Base-by-base conservation (phyloP, 2,797 vertebrate genomes). In the Enteromius argenteus region DNA sequence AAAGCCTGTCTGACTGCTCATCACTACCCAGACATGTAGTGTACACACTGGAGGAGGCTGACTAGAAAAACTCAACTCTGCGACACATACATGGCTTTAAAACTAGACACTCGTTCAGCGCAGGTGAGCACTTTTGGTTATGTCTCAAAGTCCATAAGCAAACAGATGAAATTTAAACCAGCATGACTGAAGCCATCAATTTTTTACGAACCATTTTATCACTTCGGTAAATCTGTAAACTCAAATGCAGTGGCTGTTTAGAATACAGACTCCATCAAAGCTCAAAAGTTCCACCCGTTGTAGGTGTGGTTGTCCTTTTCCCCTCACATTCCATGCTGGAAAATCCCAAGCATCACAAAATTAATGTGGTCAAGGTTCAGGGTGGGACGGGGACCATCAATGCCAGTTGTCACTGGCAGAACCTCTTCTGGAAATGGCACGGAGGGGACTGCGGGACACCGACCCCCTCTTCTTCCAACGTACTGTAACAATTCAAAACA, bases 401-500 rank as follows among this genome's bases (percentile, higher is more conserved):
- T 92, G 93, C 92, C 93, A 95, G 89, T 87, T 91, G 89, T 95
- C 93, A 0, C 93, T 93, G 73, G 86, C 74, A 1, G 95, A 96
- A 3, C 94, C 93, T 87, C 92, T 89, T 32, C 94, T 93, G 81
- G 91, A 91, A 88, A 95, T 94, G 87, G 88, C 85, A 84, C 92
- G 91, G 44, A 95, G 83, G 75, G 95, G 95, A 89, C 94, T 95
- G 79, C 89, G 94, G 2, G 95, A 95, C 66, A 94, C 81, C 0
- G 94, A 95, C 83, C 90, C 91, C 79, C 94, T 93, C 90, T 94
- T 95, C 90, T 92, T 95, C 95, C 95, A 96, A 77, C 90, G 95
- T 27, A 93, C 95, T 96, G 90, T 19, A 69, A 85, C 56, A 68
- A 84, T 8, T 49, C 23, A 75, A 49, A 27, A 27, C 19, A 74